phyloP scores from a whole-genome alignment of 2,888 invertebrate species.

The Ceriagrion tenellum region DNA sequence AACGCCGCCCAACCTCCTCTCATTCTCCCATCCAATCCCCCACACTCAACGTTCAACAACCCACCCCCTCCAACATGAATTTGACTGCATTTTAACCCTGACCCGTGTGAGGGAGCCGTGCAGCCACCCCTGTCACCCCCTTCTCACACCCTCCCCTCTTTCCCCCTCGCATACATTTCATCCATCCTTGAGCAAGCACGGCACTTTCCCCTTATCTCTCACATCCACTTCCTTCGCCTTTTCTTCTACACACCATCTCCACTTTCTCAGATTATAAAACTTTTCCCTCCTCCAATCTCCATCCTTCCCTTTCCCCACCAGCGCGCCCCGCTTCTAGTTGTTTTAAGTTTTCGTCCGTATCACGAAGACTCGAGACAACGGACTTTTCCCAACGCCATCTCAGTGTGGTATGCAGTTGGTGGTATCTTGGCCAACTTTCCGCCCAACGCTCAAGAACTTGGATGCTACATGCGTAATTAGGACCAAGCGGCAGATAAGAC shows the following conservation, averaged over 20 bases:
- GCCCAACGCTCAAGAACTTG: background rate
- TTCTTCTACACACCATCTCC: background rate
- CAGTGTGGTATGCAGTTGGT: background rate
- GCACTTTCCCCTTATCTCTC: conserved; percentile 26
- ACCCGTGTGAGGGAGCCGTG: background rate
- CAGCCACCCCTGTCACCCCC: background rate
- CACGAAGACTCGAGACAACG: background rate
- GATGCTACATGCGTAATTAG: no score
- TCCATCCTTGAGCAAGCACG: conserved; percentile 15
- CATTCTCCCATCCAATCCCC: background rate
- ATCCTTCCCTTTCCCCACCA: background rate
- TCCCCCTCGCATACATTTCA: background rate
- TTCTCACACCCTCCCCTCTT: background rate
- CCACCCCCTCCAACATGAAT: background rate
- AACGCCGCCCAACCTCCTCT: no score
- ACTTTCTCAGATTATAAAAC: background rate
- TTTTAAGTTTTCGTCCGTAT: background rate
- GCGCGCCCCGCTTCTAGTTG: background rate
- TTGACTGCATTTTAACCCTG: background rate
- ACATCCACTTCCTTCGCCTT: background rate
- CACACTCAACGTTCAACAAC: no score
- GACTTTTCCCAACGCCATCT: background rate
- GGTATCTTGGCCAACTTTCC: background rate
- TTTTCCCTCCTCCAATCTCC: background rate
- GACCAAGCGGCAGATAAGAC: no score